These are phyloP conservation scores for Andrena cerasifolii DNA, from an alignment of 1,140 invertebrate species.

Conservation along the genomic window DNA sequence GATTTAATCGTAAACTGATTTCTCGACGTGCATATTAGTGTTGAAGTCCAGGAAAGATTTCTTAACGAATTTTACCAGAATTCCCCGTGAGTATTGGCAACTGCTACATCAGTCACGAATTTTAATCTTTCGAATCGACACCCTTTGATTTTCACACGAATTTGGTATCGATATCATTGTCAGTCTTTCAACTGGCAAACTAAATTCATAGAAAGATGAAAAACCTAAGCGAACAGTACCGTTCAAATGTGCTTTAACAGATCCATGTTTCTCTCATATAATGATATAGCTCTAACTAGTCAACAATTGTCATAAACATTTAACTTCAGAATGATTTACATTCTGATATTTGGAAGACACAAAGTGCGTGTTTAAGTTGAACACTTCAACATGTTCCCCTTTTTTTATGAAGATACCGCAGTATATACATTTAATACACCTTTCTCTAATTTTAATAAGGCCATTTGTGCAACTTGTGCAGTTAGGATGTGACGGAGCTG, in stretches of 20 bases:
- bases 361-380: conserved; percentile 45
- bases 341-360: conserved; percentile 62
- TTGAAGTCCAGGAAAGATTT: background rate
- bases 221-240: conserved; percentile 11
- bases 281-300: conserved; percentile 39
- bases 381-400: conserved; percentile 8
- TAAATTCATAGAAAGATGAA: conserved; percentile 36
- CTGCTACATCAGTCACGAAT: background rate
- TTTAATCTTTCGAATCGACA: background rate
- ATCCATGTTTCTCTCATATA: conserved; percentile 11
- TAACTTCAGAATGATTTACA: conserved; percentile 43
- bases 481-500: conserved; percentile 13
- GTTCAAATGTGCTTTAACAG: conserved; percentile 13
- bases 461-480: conserved; percentile 49
- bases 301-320: conserved; percentile 46
- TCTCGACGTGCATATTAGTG: background rate
- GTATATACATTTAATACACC: background rate
- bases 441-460: conserved; percentile 42
- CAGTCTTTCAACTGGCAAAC: conserved; percentile 41
- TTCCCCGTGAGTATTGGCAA: conserved; percentile 20
- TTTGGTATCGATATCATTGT: conserved; percentile 28
- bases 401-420: conserved; percentile 29
- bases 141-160: conserved; percentile 12
- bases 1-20: background rate
- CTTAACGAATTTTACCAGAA: conserved; percentile 1